These are phyloP conservation scores for Ceratina calcarata DNA, from an alignment of 1,140 invertebrate species.

Conservation along the genomic window DNA sequence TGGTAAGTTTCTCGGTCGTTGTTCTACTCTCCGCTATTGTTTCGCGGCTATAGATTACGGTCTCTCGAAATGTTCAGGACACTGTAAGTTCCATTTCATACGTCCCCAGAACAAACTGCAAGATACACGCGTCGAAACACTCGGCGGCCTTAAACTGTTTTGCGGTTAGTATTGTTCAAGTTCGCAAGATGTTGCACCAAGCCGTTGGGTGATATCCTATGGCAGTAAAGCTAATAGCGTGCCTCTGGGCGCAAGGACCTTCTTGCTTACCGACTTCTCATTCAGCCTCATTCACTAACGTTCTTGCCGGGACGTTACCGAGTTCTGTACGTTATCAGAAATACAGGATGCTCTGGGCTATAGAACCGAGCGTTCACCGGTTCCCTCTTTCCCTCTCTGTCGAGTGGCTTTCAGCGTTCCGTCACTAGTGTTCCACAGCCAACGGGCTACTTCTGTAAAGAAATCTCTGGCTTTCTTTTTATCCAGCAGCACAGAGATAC, in stretches of 20 bases:
- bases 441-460: conserved; percentile 23
- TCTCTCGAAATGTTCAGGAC: neutral
- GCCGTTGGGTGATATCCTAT: conserved; percentile 23
- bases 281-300: conserved; percentile 2
- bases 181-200: conserved; percentile 13
- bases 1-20: conserved; percentile 32
- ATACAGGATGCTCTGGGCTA: conserved; percentile 40
- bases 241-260: conserved; percentile 24
- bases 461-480: conserved; percentile 28
- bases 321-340: conserved; percentile 39
- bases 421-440: conserved; percentile 36
- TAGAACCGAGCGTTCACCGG: conserved; percentile 18
- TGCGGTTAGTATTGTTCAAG: conserved; percentile 3
- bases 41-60: conserved; percentile 28
- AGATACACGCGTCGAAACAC: conserved; percentile 47
- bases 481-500: neutral
- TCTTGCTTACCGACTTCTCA: conserved; percentile 17
- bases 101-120: conserved; percentile 33
- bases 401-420: conserved; percentile 45
- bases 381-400: neutral
- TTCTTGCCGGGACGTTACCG: neutral
- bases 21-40: conserved; percentile 19
- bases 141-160: neutral
- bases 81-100: conserved; percentile 20
- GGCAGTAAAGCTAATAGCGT: conserved; percentile 24